Base-by-base conservation (phyloP, 1,140 invertebrate genomes). In the Caenorhabditis remanei region DNA sequence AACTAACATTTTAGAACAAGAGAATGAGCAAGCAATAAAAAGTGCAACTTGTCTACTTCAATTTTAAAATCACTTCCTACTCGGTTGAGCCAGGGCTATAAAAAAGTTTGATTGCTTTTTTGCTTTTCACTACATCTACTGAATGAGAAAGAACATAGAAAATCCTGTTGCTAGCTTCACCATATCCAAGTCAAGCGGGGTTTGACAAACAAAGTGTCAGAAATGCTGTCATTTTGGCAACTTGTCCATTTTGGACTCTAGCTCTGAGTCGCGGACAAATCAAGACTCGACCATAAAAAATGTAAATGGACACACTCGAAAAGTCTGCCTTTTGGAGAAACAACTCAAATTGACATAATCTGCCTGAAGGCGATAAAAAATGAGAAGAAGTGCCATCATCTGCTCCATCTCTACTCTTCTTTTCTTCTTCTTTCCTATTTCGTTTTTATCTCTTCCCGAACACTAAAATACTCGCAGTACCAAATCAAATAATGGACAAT, bases 401-500 rank as follows among this genome's bases (percentile, higher is more conserved):
- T 50, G 50, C 50, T 53, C 50, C 50, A 53, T 11, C 50, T 53
- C 50, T 32, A 32, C 32, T 16, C 65, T 19, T 14, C 63, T 65
- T 32, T 41, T 14, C 21, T 19, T 32, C 24, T 40, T 63, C 24
- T 63, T 7, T 65, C 21, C 61, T 65, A 40, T 65, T 65, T 65
- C 9, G 40, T 46, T 79, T 79, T 79, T 53, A 79, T 79, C 67
- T 79, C n/a, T 53, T 41, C 71, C 71, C 71, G 71, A 79, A 79
- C 71, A 79, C 71, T 50, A 46, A 46, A 71, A 71, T 40, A 71
- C 65, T 43, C 46, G 71, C 71, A 50, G 46, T 79, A 79, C 71
- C 71, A 79, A 79, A 79, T 79, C 71, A 79, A 79, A 79, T 79
- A 79, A 79, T 79, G 71, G 71, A 79, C 71, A 79, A 79, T 79